Conservation (phyloP, 2,797 vertebrate species). For the Sebastes steindachneri region DNA sequence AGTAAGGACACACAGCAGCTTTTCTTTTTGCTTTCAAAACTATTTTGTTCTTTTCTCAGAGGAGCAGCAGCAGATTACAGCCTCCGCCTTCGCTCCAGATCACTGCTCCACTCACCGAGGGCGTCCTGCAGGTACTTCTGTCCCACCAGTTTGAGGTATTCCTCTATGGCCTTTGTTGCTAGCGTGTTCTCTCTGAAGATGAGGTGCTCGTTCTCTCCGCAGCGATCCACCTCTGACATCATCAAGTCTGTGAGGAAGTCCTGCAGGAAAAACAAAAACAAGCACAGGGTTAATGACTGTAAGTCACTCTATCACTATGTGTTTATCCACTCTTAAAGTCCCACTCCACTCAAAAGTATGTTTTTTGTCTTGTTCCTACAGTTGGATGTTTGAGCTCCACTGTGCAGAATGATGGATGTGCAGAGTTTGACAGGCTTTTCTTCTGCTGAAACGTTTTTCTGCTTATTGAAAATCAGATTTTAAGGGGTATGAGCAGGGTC, state of each 20-base stretch:
- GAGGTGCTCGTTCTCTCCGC: slow-evolving; percentile 98
- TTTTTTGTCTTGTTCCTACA: too few species aligned
- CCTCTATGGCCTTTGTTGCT: slow-evolving; percentile 98
- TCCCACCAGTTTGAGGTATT: slow-evolving; percentile 98
- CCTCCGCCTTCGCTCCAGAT: background rate
- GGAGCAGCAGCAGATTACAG: background rate
- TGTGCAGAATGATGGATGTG: too few species aligned
- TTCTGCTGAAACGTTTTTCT: too few species aligned
- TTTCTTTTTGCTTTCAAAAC: background rate
- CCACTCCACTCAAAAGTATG: too few species aligned
- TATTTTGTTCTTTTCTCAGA: background rate
- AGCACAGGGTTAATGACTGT: background rate
- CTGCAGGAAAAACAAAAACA: slow-evolving; percentile 71
- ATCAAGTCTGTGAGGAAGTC: slow-evolving; percentile 99
- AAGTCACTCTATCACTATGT: background rate
- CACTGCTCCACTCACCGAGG: slow-evolving; percentile 85
- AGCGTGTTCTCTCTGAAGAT: slow-evolving; percentile 99
- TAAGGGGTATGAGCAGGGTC: too few species aligned
- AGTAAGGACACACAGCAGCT: background rate
- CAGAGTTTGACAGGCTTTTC: too few species aligned
- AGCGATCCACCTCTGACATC: slow-evolving; percentile 99
- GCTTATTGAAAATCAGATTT: too few species aligned
- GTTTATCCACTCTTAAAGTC: background rate
- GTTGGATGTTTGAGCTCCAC: background rate
- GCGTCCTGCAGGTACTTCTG: slow-evolving; percentile 99